Conservation (phyloP, 2,888 invertebrate species). For the Dynastes grantii region DNA sequence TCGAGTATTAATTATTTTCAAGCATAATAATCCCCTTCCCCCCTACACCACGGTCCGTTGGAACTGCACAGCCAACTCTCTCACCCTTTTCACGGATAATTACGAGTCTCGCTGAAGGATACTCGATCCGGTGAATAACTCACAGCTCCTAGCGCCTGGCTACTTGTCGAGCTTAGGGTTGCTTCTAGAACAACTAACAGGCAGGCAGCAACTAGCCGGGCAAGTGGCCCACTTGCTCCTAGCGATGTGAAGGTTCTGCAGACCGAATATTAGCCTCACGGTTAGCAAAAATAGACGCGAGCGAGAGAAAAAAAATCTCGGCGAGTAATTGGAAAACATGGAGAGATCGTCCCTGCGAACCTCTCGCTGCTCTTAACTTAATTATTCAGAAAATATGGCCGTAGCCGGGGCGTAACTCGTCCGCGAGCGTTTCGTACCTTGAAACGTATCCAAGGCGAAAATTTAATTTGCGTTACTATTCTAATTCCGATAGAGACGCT, state of each 20-base stretch:
- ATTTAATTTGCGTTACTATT: constrained; percentile 14
- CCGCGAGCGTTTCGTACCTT: background rate
- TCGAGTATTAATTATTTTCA: no score
- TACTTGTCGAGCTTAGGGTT: no score
- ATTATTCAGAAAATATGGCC: constrained; percentile 38
- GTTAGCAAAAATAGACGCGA: constrained; percentile 13
- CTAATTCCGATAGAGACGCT: constrained; percentile 2
- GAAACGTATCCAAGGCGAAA: constrained; percentile 14
- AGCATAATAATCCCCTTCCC: no score
- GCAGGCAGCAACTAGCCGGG: background rate
- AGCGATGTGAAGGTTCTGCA: background rate
- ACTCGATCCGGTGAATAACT: no score
- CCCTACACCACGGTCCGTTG: no score
- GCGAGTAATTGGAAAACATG: constrained; percentile 28
- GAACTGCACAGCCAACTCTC: no score
- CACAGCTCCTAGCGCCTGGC: no score
- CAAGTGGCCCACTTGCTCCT: constrained; percentile 7
- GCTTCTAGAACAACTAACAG: no score
- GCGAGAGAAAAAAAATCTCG: background rate
- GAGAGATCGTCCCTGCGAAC: constrained; percentile 1
- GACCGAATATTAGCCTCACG: no score
- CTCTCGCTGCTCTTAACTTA: constrained; percentile 8
- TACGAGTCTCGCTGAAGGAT: no score
- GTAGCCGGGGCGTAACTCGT: constrained; percentile 4
- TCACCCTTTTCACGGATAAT: no score